Conservation (phyloP, 2,888 invertebrate genomes). For the Drosophila testacea region DNA sequence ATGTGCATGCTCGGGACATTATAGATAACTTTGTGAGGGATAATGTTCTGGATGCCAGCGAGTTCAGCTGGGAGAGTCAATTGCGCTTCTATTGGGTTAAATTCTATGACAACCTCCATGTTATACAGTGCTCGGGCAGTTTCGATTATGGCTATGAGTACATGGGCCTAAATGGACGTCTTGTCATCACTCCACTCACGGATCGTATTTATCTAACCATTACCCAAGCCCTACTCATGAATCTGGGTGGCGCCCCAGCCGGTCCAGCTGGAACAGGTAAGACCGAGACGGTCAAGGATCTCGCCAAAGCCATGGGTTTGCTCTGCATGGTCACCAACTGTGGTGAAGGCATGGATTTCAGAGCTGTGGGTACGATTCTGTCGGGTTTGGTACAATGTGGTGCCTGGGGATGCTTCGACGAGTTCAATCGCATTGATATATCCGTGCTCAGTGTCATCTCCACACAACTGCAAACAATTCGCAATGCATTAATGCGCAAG, state of each 20-base stretch:
- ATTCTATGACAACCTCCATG: conserved; percentile 91
- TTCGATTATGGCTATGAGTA: conserved; percentile 98
- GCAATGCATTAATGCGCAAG: conserved; percentile 92
- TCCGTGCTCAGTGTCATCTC: conserved; percentile 97
- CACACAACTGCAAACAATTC: conserved; percentile 95
- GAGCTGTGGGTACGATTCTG: conserved; percentile 91
- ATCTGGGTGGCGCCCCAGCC: conserved; percentile 95
- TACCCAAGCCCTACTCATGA: conserved; percentile 96
- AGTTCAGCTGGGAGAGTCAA: conserved; percentile 98
- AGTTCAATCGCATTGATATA: conserved; percentile 96
- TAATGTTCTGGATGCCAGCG: conserved; percentile 92
- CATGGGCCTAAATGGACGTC: conserved; percentile 96
- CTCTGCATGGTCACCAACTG: conserved; percentile 95
- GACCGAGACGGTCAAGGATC: conserved; percentile 96
- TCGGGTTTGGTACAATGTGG: conserved; percentile 87
- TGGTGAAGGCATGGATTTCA: conserved; percentile 96
- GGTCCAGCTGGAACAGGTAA: conserved; percentile 88
- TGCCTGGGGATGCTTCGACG: conserved; percentile 98
- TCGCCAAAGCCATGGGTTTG: conserved; percentile 94
- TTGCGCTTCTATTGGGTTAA: conserved; percentile 96
- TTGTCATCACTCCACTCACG: conserved; percentile 96
- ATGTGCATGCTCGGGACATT: conserved; percentile 96
- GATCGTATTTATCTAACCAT: conserved; percentile 97
- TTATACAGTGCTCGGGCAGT: conserved; percentile 92
- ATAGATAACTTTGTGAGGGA: conserved; percentile 92